phyloP scores from a whole-genome alignment of 2,113 vertebrate genomes.

The Formicarius rufipectus region DNA sequence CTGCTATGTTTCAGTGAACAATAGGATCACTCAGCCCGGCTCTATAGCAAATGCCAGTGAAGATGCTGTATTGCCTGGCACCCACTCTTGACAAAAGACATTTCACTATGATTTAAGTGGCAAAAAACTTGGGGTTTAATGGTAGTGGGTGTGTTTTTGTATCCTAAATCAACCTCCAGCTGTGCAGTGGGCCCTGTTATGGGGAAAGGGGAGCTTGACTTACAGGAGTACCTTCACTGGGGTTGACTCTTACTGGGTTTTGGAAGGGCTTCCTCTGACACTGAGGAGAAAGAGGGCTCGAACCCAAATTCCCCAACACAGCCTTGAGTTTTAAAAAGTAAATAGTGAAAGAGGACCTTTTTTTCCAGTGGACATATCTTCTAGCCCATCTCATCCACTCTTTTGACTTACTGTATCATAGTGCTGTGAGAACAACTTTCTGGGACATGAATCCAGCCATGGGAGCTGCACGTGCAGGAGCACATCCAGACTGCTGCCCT shows the following conservation, averaged over 20 bases:
- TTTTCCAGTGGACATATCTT: neutral
- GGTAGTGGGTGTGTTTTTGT: rapidly evolving
- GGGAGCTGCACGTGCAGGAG: neutral
- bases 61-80: neutral
- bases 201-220: neutral
- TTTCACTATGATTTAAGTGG: neutral
- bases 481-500: neutral
- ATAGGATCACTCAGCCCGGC: neutral
- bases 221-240: neutral
- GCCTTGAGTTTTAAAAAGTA: neutral
- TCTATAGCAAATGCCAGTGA: neutral
- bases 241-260: neutral
- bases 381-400: neutral
- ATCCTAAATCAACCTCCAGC: neutral
- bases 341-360: neutral
- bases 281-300: neutral
- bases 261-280: neutral
- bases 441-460: neutral
- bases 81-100: neutral
- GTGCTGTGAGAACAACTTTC: neutral
- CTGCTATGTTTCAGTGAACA: neutral
- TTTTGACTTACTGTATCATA: rapidly evolving
- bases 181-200: neutral
- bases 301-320: neutral
- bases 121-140: neutral